Evolutionary conservation across 1,140 invertebrate genomes (phyloP).

Genomic region (Choristoneura fumiferana): DNA sequence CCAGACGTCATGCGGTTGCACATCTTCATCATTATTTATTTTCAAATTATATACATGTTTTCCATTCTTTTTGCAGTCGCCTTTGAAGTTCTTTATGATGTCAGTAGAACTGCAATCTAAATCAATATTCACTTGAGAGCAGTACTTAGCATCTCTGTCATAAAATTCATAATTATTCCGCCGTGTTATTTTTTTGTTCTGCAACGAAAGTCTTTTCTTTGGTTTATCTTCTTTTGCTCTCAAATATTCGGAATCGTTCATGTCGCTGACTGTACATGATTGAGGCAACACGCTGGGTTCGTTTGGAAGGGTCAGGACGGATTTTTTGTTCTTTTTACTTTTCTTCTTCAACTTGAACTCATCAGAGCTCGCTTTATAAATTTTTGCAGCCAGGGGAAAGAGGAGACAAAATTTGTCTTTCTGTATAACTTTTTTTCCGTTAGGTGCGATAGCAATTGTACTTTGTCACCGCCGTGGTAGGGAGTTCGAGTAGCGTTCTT

Average conservation of each 20-base stretch:
- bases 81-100: conserved; percentile 40
- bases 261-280: conserved; percentile 59
- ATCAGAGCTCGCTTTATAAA: conserved; percentile 64
- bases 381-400: conserved; percentile 52
- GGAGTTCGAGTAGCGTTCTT: conserved; percentile 33
- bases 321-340: conserved; percentile 52
- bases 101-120: conserved; percentile 55
- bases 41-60: conserved; percentile 22
- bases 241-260: conserved; percentile 60
- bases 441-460: conserved; percentile 43
- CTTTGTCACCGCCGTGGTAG: conserved; percentile 43
- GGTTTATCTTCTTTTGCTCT: conserved; percentile 32
- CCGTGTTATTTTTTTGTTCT: conserved; percentile 28
- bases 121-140: conserved; percentile 44
- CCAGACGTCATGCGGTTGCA: conserved; percentile 54
- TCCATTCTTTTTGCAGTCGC: conserved; percentile 34
- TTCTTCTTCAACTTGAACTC: conserved; percentile 47
- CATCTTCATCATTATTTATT: conserved; percentile 23
- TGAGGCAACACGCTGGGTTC: conserved; percentile 38
- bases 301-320: conserved; percentile 58
- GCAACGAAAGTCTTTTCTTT: conserved; percentile 36
- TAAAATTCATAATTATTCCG: conserved; percentile 41
- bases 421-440: conserved; percentile 45
- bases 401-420: conserved; percentile 44
- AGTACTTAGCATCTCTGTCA: conserved; percentile 48